These are phyloP conservation scores for Crossocerus cetratus DNA, from an alignment of 2,888 invertebrate genomes.

Conservation along the genomic window DNA sequence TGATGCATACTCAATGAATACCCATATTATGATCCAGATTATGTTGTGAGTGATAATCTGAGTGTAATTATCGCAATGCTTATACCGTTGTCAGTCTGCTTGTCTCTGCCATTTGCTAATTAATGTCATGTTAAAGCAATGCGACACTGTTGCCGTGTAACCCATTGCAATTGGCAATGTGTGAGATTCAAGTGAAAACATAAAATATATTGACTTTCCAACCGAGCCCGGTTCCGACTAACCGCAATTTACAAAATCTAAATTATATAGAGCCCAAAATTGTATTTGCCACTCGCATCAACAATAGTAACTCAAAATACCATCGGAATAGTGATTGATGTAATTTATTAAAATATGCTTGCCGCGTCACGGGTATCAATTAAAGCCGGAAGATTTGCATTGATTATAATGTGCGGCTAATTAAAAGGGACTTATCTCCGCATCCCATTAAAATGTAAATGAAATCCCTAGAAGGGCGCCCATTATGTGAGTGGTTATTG, in stretches of 20 bases:
- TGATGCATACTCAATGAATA: slow-evolving; percentile 49
- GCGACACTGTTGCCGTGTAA: too few relatives aligned
- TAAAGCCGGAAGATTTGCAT: slow-evolving; percentile 70
- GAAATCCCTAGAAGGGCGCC: slow-evolving; percentile 55
- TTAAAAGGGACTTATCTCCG: slow-evolving; percentile 69
- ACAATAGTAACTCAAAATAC: too few relatives aligned
- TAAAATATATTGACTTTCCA: too few relatives aligned
- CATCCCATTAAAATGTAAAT: slow-evolving; percentile 72
- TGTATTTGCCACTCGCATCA: too few relatives aligned
- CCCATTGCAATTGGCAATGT: too few relatives aligned
- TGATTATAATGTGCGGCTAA: slow-evolving; percentile 68
- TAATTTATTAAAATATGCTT: slow-evolving; percentile 69
- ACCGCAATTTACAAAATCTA: too few relatives aligned
- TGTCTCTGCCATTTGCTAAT: background rate
- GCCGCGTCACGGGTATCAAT: slow-evolving; percentile 62
- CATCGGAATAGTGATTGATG: too few relatives aligned
- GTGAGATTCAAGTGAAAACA: too few relatives aligned
- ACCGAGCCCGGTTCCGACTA: too few relatives aligned
- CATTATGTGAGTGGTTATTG: slow-evolving; percentile 45
- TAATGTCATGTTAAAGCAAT: background rate
- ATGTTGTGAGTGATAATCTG: slow-evolving; percentile 35
- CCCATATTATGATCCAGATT: slow-evolving; percentile 36
- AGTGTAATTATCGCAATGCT: slow-evolving; percentile 52
- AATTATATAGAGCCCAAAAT: too few relatives aligned
- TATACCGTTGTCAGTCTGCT: slow-evolving; percentile 3